phyloP scores from a whole-genome alignment of 2,888 invertebrate species.

The Fissipunctia ypsillon region DNA sequence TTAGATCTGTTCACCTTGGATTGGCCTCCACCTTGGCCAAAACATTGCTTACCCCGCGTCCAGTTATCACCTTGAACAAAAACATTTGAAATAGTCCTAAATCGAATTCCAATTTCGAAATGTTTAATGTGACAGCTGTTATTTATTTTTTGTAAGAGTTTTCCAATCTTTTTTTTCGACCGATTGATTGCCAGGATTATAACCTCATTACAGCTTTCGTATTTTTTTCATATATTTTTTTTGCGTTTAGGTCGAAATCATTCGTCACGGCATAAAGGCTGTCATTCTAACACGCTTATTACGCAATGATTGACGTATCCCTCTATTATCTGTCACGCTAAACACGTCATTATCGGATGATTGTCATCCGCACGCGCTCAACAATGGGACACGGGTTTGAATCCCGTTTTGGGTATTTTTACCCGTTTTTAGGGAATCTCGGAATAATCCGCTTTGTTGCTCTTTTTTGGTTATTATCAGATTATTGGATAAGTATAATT shows the following conservation, averaged over 20 bases:
- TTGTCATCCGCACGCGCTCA: slow-evolving; percentile 67
- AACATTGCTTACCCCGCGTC: too few species aligned
- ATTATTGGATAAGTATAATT: slow-evolving; percentile 63
- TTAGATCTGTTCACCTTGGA: neutral
- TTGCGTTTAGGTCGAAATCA: slow-evolving; percentile 14
- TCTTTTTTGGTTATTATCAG: slow-evolving; percentile 67
- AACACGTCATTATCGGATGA: slow-evolving; percentile 77
- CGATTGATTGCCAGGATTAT: slow-evolving; percentile 40
- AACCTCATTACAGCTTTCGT: slow-evolving; percentile 27
- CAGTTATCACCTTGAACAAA: neutral
- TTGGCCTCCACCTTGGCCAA: neutral
- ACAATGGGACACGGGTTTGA: slow-evolving; percentile 66
- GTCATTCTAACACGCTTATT: slow-evolving; percentile 63
- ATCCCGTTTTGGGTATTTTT: slow-evolving; percentile 73
- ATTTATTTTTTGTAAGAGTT: slow-evolving; percentile 2
- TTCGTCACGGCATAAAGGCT: slow-evolving; percentile 32
- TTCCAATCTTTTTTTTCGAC: neutral
- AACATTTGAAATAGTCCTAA: slow-evolving; percentile 1
- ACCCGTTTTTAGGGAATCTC: slow-evolving; percentile 74
- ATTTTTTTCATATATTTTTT: neutral
- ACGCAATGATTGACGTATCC: slow-evolving; percentile 73
- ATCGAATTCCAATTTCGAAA: slow-evolving; percentile 43
- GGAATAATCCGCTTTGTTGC: slow-evolving; percentile 66
- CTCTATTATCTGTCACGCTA: slow-evolving; percentile 66
- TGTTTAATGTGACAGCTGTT: slow-evolving; percentile 37